Evolutionary conservation across 2,888 invertebrate genomes (phyloP), one percentile per base, ranked within the genome.

Genomic region (Caenorhabditis doughertyi): DNA sequence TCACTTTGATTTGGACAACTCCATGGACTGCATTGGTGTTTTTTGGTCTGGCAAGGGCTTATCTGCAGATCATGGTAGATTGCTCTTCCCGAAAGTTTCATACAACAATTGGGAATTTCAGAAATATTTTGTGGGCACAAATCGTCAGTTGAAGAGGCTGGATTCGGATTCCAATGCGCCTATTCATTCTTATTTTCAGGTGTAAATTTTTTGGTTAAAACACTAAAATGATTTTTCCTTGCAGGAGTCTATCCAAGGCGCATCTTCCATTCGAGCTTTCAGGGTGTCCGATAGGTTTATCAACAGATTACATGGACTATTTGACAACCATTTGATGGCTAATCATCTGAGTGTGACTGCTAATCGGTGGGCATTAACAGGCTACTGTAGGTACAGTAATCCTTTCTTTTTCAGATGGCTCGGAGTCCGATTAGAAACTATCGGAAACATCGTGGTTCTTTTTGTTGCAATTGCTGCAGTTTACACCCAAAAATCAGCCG

Each of bases 81-180:
- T n/a, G n/a, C n/a, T n/a, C n/a, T n/a, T n/a, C n/a, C n/a, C n/a
- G n/a, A n/a, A n/a, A n/a, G n/a, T n/a, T n/a, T n/a, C n/a, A n/a
- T n/a, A n/a, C n/a, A n/a, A n/a, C n/a, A n/a, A n/a, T n/a, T n/a
- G n/a, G n/a, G n/a, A 55, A 7, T 72, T 85, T 58, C 91, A 98
- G 94, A 94, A 96, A 86, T 96, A 97, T 93, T 98, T 97, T 93
- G 96, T 98, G 82, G 95, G 96, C 3, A 95, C 97, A 0, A 97
- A 98, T 2, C 93, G 98, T 21, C 98, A 98, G 73, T 93, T 99
- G 87, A 97, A 97, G 93, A 94, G 98, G 70, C 93, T 98, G 79
- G 97, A 98, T 92, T 97, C 97, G 0, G 95, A 97, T 0, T 96
- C 96, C 0, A 94, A 97, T 73, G 98, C 98, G 23, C 98, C 98